Percentiles rank a stretch among this genome's conserved stretches.
These are phyloP conservation scores for Tetraneura akinire DNA, from an alignment of 1,140 invertebrate genomes.

Conservation along the genomic window DNA sequence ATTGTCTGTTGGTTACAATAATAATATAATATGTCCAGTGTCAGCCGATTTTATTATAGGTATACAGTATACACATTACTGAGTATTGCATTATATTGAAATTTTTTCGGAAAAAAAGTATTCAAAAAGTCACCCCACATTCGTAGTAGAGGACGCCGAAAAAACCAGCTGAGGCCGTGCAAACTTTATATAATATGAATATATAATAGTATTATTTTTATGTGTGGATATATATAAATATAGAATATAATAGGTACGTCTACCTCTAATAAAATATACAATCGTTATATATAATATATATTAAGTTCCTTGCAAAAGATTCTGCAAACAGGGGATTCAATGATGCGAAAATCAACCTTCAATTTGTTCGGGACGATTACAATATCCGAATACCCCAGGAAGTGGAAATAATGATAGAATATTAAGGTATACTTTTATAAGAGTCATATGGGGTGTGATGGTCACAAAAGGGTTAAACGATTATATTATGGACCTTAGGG, in stretches of 20 bases:
- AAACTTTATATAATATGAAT: too few species aligned
- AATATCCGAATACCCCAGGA: neutral
- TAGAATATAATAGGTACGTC: too few species aligned
- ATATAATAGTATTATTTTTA: conserved; percentile 21
- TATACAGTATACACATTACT: too few species aligned
- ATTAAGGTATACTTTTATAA: neutral
- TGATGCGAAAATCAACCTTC: neutral
- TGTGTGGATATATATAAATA: neutral
- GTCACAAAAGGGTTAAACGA: neutral
- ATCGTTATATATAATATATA: neutral
- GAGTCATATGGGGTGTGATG: neutral
- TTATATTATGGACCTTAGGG: neutral
- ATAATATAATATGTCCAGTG: too few species aligned
- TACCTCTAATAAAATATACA: neutral
- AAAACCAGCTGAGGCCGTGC: conserved; percentile 13
- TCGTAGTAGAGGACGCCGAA: neutral
- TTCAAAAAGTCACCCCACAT: conserved; percentile 14
- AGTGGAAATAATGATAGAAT: conserved; percentile 4
- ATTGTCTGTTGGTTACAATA: too few species aligned
- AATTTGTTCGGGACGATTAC: conserved; percentile 8
- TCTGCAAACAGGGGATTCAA: neutral
- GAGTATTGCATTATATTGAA: conserved; percentile 26
- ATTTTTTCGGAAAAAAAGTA: neutral
- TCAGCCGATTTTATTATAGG: conserved; percentile 18
- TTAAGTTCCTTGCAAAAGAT: neutral